Evolutionary conservation across 2,113 vertebrate genomes (phyloP).

Genomic region (Turnix velox): DNA sequence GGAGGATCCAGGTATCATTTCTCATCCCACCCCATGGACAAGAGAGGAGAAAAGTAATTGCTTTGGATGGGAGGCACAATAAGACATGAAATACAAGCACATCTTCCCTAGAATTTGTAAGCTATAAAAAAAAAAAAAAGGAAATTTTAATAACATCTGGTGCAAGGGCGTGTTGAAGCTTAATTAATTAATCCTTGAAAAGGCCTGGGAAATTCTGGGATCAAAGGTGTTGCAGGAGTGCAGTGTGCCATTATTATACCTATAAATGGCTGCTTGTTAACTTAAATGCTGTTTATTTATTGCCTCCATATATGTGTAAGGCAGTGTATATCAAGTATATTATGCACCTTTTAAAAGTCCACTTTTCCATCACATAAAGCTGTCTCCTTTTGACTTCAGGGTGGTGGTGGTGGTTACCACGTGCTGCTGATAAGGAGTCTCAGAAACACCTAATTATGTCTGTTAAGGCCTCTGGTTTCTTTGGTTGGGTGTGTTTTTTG

Average conservation of each 20-base stretch:
- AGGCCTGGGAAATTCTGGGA: not conserved
- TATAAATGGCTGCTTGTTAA: slow-evolving; percentile 24
- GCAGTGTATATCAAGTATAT: slow-evolving; percentile 10
- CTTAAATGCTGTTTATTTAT: slow-evolving; percentile 48
- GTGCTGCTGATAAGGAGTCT: not conserved
- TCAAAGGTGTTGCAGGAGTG: slow-evolving; percentile 54
- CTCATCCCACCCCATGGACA: not conserved
- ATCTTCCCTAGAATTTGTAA: not conserved
- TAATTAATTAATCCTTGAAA: slow-evolving; percentile 53
- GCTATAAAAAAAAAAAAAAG: slow-evolving; percentile 27
- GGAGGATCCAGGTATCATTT: not conserved
- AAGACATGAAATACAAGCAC: slow-evolving; percentile 16
- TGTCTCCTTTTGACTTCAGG: not conserved
- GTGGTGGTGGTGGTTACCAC: not conserved
- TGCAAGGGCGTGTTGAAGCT: not conserved
- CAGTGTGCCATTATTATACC: slow-evolving; percentile 38
- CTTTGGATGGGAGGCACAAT: slow-evolving; percentile 1
- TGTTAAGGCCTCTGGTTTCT: not conserved
- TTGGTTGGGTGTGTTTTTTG: not conserved
- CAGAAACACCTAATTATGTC: not conserved
- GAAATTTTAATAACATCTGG: slow-evolving; percentile 40
- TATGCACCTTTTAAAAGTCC: not conserved
- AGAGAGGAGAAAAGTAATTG: slow-evolving; percentile 5
- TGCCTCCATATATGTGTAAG: not conserved
- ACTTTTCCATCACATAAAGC: slow-evolving; percentile 4